These are phyloP conservation scores for Poeciliopsis paucimaculata DNA, from an alignment of 2,797 vertebrate genomes.

Conservation along the genomic window DNA sequence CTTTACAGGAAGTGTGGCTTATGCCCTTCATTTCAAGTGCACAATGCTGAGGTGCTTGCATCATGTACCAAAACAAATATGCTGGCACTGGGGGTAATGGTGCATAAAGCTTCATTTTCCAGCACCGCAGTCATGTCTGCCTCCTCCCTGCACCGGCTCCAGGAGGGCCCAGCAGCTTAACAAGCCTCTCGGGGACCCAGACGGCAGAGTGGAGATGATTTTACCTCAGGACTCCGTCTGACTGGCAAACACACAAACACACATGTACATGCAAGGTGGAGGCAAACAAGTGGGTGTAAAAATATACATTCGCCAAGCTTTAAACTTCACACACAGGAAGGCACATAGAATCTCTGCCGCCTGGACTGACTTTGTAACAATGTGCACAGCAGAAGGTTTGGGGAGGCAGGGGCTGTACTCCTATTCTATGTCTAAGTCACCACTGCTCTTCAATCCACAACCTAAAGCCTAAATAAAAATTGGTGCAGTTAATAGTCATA, in stretches of 20 bases:
- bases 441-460: conserved; percentile 49
- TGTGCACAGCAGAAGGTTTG: conserved; percentile 32
- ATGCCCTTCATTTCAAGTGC: conserved; percentile 60
- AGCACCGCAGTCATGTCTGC: conserved; percentile 70
- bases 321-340: conserved; percentile 59
- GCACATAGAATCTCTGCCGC: conserved; percentile 49
- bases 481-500: conserved; percentile 32
- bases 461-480: conserved; percentile 56
- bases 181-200: conserved; percentile 73
- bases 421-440: conserved; percentile 29
- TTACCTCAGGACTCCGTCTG: conserved; percentile 70
- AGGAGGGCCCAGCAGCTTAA: conserved; percentile 73
- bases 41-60: conserved; percentile 60
- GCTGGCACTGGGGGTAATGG: conserved; percentile 70
- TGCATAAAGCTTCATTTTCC: conserved; percentile 73
- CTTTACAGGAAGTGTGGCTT: conserved; percentile 38
- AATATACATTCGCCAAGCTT: conserved; percentile 60
- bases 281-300: conserved; percentile 74
- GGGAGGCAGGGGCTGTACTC: conserved; percentile 19
- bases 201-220: conserved; percentile 67
- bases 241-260: conserved; percentile 51
- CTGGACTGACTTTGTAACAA: conserved; percentile 45
- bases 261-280: conserved; percentile 35
- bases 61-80: conserved; percentile 74
- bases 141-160: conserved; percentile 59